Evolutionary conservation across 1,140 invertebrate genomes (phyloP).

Genomic region (Apocrypta bakeri): DNA sequence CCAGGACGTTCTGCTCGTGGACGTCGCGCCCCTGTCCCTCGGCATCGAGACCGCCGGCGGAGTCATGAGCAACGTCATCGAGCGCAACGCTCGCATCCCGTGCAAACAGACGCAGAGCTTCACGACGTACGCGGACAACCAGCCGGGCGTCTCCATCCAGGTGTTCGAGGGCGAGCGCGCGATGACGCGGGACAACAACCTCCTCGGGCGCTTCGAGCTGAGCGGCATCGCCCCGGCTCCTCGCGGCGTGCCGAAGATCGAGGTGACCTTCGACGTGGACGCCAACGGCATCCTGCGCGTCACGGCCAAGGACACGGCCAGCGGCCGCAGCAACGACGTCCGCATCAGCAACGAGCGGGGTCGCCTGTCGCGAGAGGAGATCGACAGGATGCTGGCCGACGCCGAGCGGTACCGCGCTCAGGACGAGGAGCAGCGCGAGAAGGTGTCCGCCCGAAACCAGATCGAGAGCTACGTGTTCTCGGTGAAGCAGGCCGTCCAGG

Average conservation of each 20-base stretch:
- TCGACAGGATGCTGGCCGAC: slow-evolving; percentile 80
- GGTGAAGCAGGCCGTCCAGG: slow-evolving; percentile 77
- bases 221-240: slow-evolving; percentile 75
- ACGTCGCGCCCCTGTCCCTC: slow-evolving; percentile 80
- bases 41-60: slow-evolving; percentile 78
- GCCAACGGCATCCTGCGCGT: slow-evolving; percentile 82
- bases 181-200: slow-evolving; percentile 83
- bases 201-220: slow-evolving; percentile 85
- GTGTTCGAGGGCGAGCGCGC: slow-evolving; percentile 81
- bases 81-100: slow-evolving; percentile 79
- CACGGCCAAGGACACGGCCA: slow-evolving; percentile 75
- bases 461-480: slow-evolving; percentile 84
- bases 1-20: slow-evolving; percentile 81
- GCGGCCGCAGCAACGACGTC: slow-evolving; percentile 74
- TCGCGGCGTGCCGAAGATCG: slow-evolving; percentile 79
- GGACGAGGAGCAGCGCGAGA: slow-evolving; percentile 76
- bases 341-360: slow-evolving; percentile 78
- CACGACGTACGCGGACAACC: slow-evolving; percentile 82
- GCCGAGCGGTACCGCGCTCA: slow-evolving; percentile 80
- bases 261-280: slow-evolving; percentile 81
- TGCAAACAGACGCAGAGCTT: slow-evolving; percentile 80
- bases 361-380: slow-evolving; percentile 75
- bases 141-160: slow-evolving; percentile 82
- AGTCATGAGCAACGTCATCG: slow-evolving; percentile 77
- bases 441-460: slow-evolving; percentile 79